Percentiles rank a stretch among this genome's conserved stretches.
Evolutionary conservation across 2,888 invertebrate species (phyloP).

Genomic region (Synergus japonicus): DNA sequence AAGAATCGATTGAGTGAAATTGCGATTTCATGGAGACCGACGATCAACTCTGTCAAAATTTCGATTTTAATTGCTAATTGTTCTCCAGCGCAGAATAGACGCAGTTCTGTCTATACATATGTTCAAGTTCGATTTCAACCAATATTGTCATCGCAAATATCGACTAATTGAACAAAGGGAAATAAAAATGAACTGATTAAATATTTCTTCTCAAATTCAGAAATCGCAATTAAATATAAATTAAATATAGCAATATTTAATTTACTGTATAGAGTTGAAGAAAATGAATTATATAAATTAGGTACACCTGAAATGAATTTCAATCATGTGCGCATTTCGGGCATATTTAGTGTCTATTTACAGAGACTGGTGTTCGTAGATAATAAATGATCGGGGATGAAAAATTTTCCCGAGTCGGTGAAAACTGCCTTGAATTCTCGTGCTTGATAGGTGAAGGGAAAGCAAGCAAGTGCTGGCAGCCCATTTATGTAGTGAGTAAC

Average conservation of each 20-base stretch:
- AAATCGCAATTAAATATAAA: too few species aligned
- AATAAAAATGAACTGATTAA: neutral
- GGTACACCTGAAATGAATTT: too few species aligned
- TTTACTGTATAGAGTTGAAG: too few species aligned
- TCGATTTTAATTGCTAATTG: conserved; percentile 58
- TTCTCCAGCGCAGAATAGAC: neutral
- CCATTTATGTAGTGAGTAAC: conserved; percentile 35
- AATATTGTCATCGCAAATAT: neutral
- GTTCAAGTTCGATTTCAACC: neutral
- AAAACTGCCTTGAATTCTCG: conserved; percentile 21
- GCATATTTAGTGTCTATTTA: conserved; percentile 26
- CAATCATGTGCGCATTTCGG: neutral
- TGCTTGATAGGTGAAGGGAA: conserved; percentile 10
- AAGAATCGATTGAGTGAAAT: conserved; percentile 27
- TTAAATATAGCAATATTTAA: too few species aligned
- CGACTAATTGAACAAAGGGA: neutral
- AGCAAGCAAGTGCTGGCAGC: conserved; percentile 25
- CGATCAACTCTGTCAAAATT: conserved; percentile 40
- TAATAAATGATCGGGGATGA: conserved; percentile 24
- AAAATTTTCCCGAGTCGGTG: neutral
- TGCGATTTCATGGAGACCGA: neutral
- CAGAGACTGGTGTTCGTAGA: neutral
- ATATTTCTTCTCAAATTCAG: neutral
- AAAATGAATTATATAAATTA: too few species aligned
- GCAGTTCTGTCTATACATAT: neutral